Conservation (phyloP, 2,113 vertebrate species). For the Spermophilus dauricus region DNA sequence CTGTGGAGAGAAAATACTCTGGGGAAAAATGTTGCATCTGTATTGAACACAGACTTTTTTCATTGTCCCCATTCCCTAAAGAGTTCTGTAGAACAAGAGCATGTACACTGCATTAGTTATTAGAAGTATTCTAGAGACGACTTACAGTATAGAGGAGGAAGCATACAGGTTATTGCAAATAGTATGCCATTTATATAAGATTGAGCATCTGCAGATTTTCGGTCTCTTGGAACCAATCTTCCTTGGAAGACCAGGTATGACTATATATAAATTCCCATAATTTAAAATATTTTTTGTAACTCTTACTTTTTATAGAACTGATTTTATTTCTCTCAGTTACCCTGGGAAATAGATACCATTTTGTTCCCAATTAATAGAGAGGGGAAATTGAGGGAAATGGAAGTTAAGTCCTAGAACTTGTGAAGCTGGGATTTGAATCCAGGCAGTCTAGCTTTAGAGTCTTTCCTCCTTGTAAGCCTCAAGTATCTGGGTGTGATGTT, state of each 20-base stretch:
- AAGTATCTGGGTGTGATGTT: background rate
- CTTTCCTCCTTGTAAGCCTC: background rate
- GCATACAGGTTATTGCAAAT: background rate
- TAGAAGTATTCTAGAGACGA: background rate
- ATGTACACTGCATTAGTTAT: background rate
- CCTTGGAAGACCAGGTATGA: background rate
- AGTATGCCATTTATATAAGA: background rate
- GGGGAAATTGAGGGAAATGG: background rate
- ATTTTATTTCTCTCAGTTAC: background rate
- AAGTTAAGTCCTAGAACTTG: background rate
- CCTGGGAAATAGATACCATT: background rate
- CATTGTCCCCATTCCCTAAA: too few relatives aligned
- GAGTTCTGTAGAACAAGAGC: background rate
- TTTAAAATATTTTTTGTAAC: background rate
- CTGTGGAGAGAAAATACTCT: background rate
- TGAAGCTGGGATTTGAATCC: background rate
- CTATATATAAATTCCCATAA: background rate
- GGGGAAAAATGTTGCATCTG: background rate
- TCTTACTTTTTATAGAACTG: background rate
- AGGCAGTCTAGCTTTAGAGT: background rate
- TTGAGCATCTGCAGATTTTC: background rate
- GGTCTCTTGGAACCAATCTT: background rate
- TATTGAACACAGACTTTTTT: background rate
- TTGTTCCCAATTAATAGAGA: background rate
- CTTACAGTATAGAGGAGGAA: background rate